Base-by-base conservation (phyloP, 2,113 vertebrate genomes). In the Apistogramma diplotaenia region DNA sequence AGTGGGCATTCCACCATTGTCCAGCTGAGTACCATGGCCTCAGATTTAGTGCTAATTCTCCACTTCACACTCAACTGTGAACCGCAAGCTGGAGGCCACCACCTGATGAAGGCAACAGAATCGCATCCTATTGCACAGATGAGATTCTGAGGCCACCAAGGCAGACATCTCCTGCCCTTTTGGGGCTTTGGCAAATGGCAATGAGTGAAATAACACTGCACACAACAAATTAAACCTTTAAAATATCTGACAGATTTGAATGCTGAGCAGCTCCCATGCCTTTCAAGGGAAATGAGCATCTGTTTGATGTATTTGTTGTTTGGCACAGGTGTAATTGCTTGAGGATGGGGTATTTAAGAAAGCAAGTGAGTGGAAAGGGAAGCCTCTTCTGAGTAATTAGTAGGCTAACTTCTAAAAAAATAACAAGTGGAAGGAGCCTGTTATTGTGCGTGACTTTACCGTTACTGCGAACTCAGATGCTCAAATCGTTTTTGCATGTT, bases 231-330 rank as follows among this genome's bases (percentile, higher is more conserved):
- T 57, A 46, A 82, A 53, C 59, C 61, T 65, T 29, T 78, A 60
- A 78, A 76, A 78, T 83, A 71, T 4, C 78, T 87, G 85, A 84
- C 67, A 78, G 65, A 74, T 82, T 81, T 33, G 77, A 82, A 61
- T 83, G 62, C 71, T 82, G 73, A 78, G 76, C 65, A 70, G 80
- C 53, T 61, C 15, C 76, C 15, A 4, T 82, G 76, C 19, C 5
- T 72, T 12, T 54, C 71, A 67, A 74, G 40, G 74, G 55, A 85
- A 86, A 53, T 10, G 27, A 59, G 84, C 79, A 87, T 89, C 83
- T 92, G 89, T 77, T 91, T 72, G 84, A 74, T 83, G 61, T 81
- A 76, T 89, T 86, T 81, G 53, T 76, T 53, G 76, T 55, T 74
- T 67, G 82, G 73, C 21, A 40, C 8, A 33, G 46, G 37, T 57